phyloP scores from a whole-genome alignment of 2,113 vertebrate genomes.

The Rafetus swinhoei region DNA sequence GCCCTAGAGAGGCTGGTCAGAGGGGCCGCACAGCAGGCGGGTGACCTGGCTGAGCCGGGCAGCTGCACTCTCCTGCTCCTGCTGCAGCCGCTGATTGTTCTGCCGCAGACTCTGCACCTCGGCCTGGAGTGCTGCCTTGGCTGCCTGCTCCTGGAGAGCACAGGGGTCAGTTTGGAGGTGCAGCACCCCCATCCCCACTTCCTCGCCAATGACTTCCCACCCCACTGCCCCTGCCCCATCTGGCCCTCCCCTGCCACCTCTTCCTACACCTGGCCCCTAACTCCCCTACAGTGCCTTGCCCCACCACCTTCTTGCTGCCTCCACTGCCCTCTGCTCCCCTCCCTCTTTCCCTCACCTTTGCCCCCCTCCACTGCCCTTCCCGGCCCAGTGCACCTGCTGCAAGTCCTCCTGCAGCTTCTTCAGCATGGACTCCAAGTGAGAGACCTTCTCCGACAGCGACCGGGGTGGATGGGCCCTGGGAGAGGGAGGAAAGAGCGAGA shows the following conservation, averaged over 20 bases:
- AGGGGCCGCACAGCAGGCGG: conserved; percentile 80
- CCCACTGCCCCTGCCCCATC: neutral
- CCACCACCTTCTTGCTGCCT: neutral
- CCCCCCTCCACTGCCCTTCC: neutral
- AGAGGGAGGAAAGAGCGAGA: neutral
- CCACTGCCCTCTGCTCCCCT: neutral
- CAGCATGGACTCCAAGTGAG: conserved; percentile 89
- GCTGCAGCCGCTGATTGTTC: conserved; percentile 89
- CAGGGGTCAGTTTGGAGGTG: neutral
- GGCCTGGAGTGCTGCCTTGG: conserved; percentile 89
- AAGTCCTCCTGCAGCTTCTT: conserved; percentile 91
- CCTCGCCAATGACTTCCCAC: neutral
- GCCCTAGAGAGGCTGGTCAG: conserved; percentile 68
- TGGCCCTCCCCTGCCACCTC: neutral
- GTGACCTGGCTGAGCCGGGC: conserved; percentile 89
- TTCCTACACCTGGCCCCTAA: neutral
- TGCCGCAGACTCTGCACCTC: conserved; percentile 90
- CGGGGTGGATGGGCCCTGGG: conserved; percentile 46
- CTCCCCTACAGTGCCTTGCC: neutral
- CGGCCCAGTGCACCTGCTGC: conserved; percentile 84
- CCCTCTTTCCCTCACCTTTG: neutral
- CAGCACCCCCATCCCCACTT: neutral
- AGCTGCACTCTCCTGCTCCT: conserved; percentile 87
- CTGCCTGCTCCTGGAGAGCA: conserved; percentile 86
- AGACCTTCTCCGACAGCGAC: conserved; percentile 90